Percentiles rank a stretch among this genome's conserved stretches.
Evolutionary conservation across 2,797 vertebrate species (phyloP).

Genomic region (Sebastes trivittatus): DNA sequence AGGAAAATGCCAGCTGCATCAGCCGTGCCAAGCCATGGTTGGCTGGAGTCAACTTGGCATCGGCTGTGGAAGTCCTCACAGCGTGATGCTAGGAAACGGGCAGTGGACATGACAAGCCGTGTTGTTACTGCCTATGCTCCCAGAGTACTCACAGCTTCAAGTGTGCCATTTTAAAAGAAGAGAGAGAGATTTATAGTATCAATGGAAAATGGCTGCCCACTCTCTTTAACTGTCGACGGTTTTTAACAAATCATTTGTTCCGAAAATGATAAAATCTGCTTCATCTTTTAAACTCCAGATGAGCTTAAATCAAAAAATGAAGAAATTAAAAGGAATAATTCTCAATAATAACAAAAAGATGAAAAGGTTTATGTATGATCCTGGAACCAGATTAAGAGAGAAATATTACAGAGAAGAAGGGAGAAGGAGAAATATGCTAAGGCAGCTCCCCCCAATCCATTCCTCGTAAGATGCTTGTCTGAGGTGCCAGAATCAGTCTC

Average conservation of each 20-base stretch:
- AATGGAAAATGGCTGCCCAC: constrained; percentile 53
- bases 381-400: constrained; percentile 46
- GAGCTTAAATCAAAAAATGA: background rate
- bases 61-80: constrained; percentile 84
- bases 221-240: constrained; percentile 3
- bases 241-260: constrained; percentile 10
- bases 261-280: background rate
- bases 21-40: constrained; percentile 78
- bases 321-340: background rate
- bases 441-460: constrained; percentile 75
- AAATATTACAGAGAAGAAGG: constrained; percentile 42
- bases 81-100: constrained; percentile 82
- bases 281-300: background rate
- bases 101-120: constrained; percentile 86
- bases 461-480: constrained; percentile 86
- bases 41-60: constrained; percentile 83
- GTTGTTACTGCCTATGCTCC: constrained; percentile 83
- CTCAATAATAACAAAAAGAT: background rate
- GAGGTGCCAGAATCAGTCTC: constrained; percentile 89
- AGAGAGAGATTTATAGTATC: constrained; percentile 46
- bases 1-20: constrained; percentile 80
- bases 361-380: constrained; percentile 14
- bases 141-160: constrained; percentile 77
- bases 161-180: constrained; percentile 73
- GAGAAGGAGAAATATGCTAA: constrained; percentile 57